Conservation (phyloP, 2,797 vertebrate species). For the Melanotaenia trifasciata region DNA sequence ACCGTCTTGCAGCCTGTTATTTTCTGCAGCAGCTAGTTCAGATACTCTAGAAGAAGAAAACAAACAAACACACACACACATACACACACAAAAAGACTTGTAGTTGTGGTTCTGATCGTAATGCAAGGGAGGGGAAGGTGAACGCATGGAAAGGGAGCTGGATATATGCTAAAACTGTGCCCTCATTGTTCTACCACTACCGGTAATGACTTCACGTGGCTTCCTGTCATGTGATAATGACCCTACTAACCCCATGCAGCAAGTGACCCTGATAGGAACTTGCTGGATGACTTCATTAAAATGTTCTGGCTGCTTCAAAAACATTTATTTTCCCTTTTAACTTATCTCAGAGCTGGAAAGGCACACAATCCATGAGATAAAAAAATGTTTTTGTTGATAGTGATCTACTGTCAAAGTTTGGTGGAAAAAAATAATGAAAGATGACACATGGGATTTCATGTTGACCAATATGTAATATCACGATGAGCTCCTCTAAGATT, state of each 20-base stretch:
- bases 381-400: background rate
- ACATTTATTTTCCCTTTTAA: background rate
- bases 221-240: conserved; percentile 70
- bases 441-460: background rate
- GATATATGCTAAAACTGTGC: conserved; percentile 68
- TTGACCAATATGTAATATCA: background rate
- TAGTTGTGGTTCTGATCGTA: conserved; percentile 25
- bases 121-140: conserved; percentile 13
- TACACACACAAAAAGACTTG: background rate
- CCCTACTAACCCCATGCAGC: conserved; percentile 37
- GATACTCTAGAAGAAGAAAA: conserved; percentile 20
- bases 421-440: background rate
- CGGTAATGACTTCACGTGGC: conserved; percentile 68
- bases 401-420: background rate
- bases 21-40: conserved; percentile 38
- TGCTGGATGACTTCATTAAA: conserved; percentile 18
- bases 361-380: background rate
- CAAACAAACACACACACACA: background rate
- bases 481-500: background rate
- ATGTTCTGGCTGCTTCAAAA: conserved; percentile 26
- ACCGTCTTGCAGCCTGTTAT: conserved; percentile 54
- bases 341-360: background rate
- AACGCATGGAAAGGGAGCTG: conserved; percentile 7
- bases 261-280: conserved; percentile 27
- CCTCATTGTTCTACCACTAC: conserved; percentile 70